These are phyloP conservation scores for Eupithecia subumbrata DNA, from an alignment of 2,888 invertebrate species.

Conservation along the genomic window DNA sequence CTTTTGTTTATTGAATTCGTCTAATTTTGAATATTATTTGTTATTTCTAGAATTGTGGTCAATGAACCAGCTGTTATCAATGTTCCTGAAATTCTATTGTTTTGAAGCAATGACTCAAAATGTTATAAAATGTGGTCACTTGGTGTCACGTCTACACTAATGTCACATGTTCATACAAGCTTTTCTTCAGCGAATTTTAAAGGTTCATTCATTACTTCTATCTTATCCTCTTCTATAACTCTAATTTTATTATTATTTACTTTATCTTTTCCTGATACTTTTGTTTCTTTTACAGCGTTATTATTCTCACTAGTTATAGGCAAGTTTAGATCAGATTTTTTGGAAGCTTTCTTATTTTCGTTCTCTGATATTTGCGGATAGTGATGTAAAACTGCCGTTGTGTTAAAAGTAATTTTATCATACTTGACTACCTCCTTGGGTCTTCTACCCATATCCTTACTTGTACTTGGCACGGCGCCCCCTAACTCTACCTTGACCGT, in stretches of 20 bases:
- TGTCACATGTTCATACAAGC: slow-evolving; percentile 67
- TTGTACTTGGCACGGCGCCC: slow-evolving; percentile 68
- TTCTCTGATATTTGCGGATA: slow-evolving; percentile 73
- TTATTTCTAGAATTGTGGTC: slow-evolving; percentile 1
- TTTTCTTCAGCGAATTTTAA: slow-evolving; percentile 79
- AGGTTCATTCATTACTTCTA: slow-evolving; percentile 64
- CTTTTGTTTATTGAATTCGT: not conserved
- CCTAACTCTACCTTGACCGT: slow-evolving; percentile 52
- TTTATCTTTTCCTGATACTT: slow-evolving; percentile 55
- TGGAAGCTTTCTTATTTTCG: slow-evolving; percentile 45
- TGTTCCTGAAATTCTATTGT: not conserved
- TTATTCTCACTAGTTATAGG: slow-evolving; percentile 64
- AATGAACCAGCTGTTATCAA: not conserved
- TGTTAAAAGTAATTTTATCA: slow-evolving; percentile 78
- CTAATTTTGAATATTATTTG: not conserved
- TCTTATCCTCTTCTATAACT: slow-evolving; percentile 53
- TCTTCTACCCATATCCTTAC: slow-evolving; percentile 61
- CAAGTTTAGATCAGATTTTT: slow-evolving; percentile 67
- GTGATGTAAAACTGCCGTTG: slow-evolving; percentile 77
- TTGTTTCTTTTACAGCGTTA: slow-evolving; percentile 54
- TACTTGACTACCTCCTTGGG: slow-evolving; percentile 74
- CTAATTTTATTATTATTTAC: slow-evolving; percentile 69
- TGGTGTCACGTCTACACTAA: slow-evolving; percentile 9
- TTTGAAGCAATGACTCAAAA: slow-evolving; percentile 4
- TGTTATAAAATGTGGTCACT: slow-evolving; percentile 18